Evolutionary conservation across 1,140 invertebrate species (phyloP), one percentile per base, ranked within the genome.

Genomic region (Drosophila triauraria): DNA sequence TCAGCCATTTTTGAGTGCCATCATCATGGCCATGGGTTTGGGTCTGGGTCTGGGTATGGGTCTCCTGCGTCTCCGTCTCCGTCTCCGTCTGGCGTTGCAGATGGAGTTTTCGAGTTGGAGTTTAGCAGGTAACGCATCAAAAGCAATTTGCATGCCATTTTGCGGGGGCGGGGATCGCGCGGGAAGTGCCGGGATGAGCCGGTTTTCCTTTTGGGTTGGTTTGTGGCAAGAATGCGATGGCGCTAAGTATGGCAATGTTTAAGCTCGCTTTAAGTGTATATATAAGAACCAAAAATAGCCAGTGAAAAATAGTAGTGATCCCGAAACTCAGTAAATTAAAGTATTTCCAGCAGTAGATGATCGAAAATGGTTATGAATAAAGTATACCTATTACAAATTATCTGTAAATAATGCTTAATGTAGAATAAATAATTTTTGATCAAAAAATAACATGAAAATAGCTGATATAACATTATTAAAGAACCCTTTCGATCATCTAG

Each of bases 131-230:
- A 87, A 84, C 81, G 85, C 80, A 88, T 88, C 79, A 90, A 90
- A 90, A 90, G 85, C 85, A 90, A 90, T 90, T 90, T 90, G 85
- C 85, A 90, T 90, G 85, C 82, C 86, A 90, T 88, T 88, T 88
- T 65, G 38, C 63, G 59, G 20, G 59, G n/a, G 25, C 15, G 27
- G 47, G 60, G 46, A 53, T n/a, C 8, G 25, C 8, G 23, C 32
- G 56, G 32, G 15, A 44, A 40, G 42, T 30, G n/a, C 44, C 10
- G n/a, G 46, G 61, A 42, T 51, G 62, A 91, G 71, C 90, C 77
- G 80, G 87, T 91, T 83, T 84, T 82, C 48, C 13, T 20, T 32
- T 38, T 35, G 12, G 50, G 17, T 38, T 17, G 62, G 32, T 30
- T 35, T 80, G 63, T 58, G 46, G 43, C 53, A 75, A 82, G 74